phyloP scores from a whole-genome alignment of 2,797 vertebrate species.

The Aselliscus stoliczkanus region DNA sequence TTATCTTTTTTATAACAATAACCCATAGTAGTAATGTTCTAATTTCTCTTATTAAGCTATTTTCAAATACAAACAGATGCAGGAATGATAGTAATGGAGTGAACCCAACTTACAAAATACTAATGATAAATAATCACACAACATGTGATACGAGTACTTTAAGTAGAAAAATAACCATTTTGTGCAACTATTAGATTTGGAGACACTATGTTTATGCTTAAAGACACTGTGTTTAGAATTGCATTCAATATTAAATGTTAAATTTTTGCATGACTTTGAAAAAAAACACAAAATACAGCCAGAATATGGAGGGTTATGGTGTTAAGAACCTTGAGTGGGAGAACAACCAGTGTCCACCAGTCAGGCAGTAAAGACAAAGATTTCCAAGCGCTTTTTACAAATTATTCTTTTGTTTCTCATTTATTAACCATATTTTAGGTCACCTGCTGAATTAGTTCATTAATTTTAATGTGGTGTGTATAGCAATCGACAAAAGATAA shows the following conservation, averaged over 20 bases:
- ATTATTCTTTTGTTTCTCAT: background rate
- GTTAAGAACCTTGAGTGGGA: background rate
- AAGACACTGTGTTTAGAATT: conserved; percentile 36
- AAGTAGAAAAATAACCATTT: conserved; percentile 50
- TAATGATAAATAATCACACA: conserved; percentile 47
- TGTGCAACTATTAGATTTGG: conserved; percentile 41
- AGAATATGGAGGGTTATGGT: background rate
- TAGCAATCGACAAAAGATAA: background rate
- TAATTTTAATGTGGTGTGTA: background rate
- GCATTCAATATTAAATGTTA: background rate
- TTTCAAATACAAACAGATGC: conserved; percentile 64
- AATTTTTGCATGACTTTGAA: background rate
- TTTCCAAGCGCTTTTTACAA: background rate
- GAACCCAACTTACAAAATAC: conserved; percentile 64
- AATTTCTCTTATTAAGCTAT: conserved; percentile 40
- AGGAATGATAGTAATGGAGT: conserved; percentile 54
- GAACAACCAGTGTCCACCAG: fast-evolving
- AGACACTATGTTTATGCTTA: background rate
- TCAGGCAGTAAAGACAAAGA: background rate
- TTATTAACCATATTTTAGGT: background rate
- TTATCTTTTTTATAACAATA: conserved; percentile 53
- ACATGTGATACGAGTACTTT: background rate
- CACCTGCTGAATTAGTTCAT: background rate
- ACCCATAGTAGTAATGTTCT: conserved; percentile 50
- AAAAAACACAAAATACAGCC: fast-evolving